Base-by-base conservation (phyloP, 64 coral and sea anemone genomes). In the Catalaphyllia jardinei region DNA sequence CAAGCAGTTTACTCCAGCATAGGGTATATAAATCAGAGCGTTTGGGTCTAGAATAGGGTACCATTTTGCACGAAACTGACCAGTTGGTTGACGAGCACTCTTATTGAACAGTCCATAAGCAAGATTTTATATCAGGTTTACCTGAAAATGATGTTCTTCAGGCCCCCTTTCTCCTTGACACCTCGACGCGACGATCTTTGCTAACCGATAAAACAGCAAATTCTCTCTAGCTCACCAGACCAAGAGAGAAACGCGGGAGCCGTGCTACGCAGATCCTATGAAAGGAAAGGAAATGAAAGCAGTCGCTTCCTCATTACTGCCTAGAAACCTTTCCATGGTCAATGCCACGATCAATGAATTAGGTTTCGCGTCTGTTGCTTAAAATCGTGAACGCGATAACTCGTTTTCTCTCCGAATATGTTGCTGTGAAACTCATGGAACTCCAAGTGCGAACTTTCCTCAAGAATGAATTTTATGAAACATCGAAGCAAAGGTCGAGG, bases 371-470 rank as follows among this genome's bases (percentile, higher is more conserved):
- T 85, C 38, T 3, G 63, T 50, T 71, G 10, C 49, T 71, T 85
- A 60, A 85, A 85, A 85, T 85, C 81, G 81, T 85, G 33, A 4
- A 85, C 81, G 62, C 39, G 51, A 64, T 28, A n/a, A 69, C 20
- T 33, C 81, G 81, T 85, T 71, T 85, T 71, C n/a, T 33, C 17
- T 35, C 12, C 81, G 81, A 85, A 16, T 28, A 85, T 85, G 81
- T 64, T 30, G 35, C 33, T 69, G 33, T 85, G 81, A 85, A 71
- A 85, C 81, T 85, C 81, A 85, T 85, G 81, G 81, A 85, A 85
- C 22, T 16, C n/a, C 46, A 85, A 76, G 31, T 76, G 31, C 62
- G 67, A 85, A 85, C 35, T 71, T 69, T 64, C 81, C 31, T 85
- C 62, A 35, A 85, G 33, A 42, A 85, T 85, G 81, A 85, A 39